phyloP scores from a whole-genome alignment of 2,797 vertebrate species.

The Anabas testudineus region DNA sequence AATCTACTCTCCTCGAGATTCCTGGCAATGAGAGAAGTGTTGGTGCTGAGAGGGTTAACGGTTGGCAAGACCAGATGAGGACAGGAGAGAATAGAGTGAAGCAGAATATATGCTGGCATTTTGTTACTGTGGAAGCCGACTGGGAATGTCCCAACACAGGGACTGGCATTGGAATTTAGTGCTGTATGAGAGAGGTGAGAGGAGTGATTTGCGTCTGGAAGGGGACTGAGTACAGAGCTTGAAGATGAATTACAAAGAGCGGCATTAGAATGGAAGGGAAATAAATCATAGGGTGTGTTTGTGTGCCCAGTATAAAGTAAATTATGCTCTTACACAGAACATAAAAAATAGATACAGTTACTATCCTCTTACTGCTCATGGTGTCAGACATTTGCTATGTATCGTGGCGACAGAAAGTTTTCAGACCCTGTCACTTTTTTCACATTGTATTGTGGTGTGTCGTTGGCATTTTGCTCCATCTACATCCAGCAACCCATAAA shows the following conservation, averaged over 20 bases:
- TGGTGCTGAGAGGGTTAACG: conserved; percentile 50
- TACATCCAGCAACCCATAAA: no score
- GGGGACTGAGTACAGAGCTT: conserved; percentile 41
- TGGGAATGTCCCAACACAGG: conserved; percentile 54
- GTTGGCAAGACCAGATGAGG: conserved; percentile 51
- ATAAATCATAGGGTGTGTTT: conserved; percentile 60
- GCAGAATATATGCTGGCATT: conserved; percentile 70
- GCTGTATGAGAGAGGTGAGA: conserved; percentile 45
- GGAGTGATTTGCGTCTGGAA: conserved; percentile 43
- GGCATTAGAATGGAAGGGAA: conserved; percentile 38
- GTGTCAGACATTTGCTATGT: no score
- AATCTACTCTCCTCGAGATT: conserved; percentile 68
- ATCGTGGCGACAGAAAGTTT: no score
- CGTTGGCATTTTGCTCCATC: no score
- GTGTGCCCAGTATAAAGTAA: conserved; percentile 43
- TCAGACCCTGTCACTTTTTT: no score
- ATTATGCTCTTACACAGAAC: conserved; percentile 39
- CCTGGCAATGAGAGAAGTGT: conserved; percentile 53
- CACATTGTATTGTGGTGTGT: no score
- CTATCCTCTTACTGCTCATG: conserved; percentile 12
- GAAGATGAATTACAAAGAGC: conserved; percentile 65
- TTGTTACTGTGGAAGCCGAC: conserved; percentile 44
- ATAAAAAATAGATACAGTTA: conserved; percentile 38
- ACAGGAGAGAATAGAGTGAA: conserved; percentile 44
- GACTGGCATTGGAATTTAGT: conserved; percentile 74